Conservation (phyloP, 2,113 vertebrate genomes). For the Psephotus haematonotus region DNA sequence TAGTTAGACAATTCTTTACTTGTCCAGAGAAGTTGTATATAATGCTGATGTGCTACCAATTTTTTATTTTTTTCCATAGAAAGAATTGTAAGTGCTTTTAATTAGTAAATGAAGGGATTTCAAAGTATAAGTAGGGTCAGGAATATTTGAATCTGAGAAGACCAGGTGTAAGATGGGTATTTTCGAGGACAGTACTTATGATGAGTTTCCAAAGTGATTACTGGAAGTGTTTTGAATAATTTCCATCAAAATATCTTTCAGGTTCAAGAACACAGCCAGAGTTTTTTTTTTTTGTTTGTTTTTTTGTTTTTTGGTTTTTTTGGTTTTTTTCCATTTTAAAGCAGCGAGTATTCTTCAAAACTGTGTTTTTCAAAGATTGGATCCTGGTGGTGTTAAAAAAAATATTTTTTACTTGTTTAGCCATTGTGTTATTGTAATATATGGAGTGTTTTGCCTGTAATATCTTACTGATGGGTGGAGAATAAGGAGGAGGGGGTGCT, state of each 20-base stretch:
- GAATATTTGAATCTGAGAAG: background rate
- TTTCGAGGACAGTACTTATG: background rate
- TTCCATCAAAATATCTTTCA: background rate
- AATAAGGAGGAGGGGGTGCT: background rate
- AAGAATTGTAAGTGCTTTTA: background rate
- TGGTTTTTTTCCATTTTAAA: background rate
- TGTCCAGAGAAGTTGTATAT: background rate
- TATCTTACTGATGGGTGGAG: background rate
- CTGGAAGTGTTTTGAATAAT: background rate
- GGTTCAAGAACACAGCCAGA: background rate
- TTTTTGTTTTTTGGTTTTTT: too few relatives aligned
- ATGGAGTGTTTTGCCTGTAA: background rate
- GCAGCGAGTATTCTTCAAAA: background rate
- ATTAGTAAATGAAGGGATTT: background rate
- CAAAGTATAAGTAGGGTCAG: background rate
- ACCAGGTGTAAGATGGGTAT: background rate
- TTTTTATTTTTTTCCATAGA: background rate
- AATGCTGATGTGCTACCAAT: background rate
- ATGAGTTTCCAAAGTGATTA: background rate
- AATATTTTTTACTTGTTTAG: background rate
- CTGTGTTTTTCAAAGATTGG: background rate
- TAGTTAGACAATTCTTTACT: background rate
- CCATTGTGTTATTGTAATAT: background rate
- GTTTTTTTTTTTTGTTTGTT: too few relatives aligned
- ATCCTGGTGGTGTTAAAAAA: background rate